Base-by-base conservation (phyloP, 2,113 vertebrate species). In the Pungitius pungitius region DNA sequence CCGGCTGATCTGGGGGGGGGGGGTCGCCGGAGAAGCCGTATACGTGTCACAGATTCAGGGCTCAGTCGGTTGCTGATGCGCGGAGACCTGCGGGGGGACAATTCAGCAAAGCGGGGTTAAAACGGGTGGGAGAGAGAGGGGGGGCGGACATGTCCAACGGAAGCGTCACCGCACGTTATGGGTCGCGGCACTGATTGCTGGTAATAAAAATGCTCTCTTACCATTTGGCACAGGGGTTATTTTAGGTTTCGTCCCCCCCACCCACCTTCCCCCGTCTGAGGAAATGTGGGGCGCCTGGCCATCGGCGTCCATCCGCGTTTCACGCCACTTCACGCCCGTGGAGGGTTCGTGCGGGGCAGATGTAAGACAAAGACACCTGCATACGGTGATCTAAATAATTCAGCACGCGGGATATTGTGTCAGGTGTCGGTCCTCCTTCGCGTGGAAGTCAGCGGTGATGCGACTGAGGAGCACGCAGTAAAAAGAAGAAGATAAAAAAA, bases 151-250 rank as follows among this genome's bases (percentile, higher is more conserved):
- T 49, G 39, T 24, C 8, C 20, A 42, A 35, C 17, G 54, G 37
- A 66, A 7, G 27, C 4, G 6, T 24, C 12, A 59, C 27, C 42
- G 59, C 66, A 45, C 17, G 2, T 40, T 13, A 10, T 35, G 27
- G 65, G 14, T 37, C 57, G 40, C n/a, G 39, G 42, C 55, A 64
- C 43, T 10, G 49, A 71, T 35, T 63, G 0, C 13, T 1, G 13
- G 0, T 67, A 24, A 65, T 6, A 52, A 27, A 80, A 45, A 37
- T 27, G 65, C 59, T 33, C 51, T 69, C 85, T 89, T 75, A 91
- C 88, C 89, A 80, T 89, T 79, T 76, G 77, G 83, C 60, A 61
- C 78, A 24, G 68, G 73, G 85, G 86, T 88, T 78, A 80, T 66
- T 81, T 63, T 66, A 80, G 83, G 84, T 75, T 57, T 79, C 88